Conservation (phyloP, 2,797 vertebrate genomes). For the Florisuga fusca region DNA sequence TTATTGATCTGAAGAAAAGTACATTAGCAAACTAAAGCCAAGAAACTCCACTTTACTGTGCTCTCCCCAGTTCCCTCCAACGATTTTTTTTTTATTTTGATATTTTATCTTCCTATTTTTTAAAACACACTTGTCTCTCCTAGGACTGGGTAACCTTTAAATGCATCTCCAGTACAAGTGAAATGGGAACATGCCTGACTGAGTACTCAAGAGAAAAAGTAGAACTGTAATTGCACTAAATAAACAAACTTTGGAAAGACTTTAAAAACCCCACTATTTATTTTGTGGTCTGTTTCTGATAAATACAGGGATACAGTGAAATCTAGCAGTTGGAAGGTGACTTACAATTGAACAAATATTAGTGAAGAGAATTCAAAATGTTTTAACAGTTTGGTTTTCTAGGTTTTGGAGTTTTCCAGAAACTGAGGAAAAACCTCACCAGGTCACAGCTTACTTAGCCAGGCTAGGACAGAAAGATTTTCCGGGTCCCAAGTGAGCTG, state of each 20-base stretch:
- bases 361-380: not conserved
- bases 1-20: not conserved
- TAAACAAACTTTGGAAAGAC: conserved; percentile 6
- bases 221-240: conserved; percentile 14
- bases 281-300: not conserved
- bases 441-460: not conserved
- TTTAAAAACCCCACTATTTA: not conserved
- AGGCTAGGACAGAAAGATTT: not conserved
- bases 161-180: not conserved
- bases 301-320: not conserved
- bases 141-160: conserved; percentile 19
- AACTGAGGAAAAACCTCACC: not conserved
- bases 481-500: not conserved
- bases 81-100: not conserved
- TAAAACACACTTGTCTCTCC: not conserved
- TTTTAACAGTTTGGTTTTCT: not conserved
- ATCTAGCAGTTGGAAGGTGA: not conserved
- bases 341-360: not conserved
- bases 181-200: not conserved
- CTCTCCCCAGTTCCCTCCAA: not conserved
- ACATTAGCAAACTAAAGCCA: not conserved
- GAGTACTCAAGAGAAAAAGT: not conserved
- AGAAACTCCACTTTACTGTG: not conserved
- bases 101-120: not conserved
- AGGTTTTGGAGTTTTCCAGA: not conserved